phyloP scores from a whole-genome alignment of 2,888 invertebrate genomes.

The Pomacea canaliculata region DNA sequence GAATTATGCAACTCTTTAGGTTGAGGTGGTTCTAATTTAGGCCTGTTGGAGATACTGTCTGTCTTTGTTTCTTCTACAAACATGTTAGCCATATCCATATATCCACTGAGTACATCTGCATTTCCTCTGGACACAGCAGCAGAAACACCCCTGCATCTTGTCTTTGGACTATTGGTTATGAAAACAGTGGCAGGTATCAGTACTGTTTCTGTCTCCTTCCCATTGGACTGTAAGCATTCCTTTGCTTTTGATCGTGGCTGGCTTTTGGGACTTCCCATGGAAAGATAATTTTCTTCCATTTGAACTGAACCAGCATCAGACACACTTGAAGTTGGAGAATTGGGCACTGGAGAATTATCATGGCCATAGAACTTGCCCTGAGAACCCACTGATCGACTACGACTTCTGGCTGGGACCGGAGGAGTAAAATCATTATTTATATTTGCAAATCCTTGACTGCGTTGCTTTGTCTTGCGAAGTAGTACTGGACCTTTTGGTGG shows the following conservation, averaged over 20 bases:
- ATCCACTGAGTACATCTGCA: conserved; percentile 37
- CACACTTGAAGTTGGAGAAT: neutral
- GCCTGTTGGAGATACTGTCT: neutral
- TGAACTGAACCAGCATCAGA: conserved; percentile 8
- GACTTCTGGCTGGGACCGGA: conserved; percentile 27
- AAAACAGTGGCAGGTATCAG: conserved; percentile 11
- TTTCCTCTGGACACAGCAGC: conserved; percentile 9
- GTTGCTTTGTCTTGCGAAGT: conserved; percentile 37
- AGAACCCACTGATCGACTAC: conserved; percentile 35
- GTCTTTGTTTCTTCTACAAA: conserved; percentile 36
- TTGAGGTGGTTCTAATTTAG: conserved; percentile 16
- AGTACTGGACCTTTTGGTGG: conserved; percentile 62
- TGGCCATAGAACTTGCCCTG: conserved; percentile 24
- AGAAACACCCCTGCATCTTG: neutral
- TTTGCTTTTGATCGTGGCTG: conserved; percentile 26
- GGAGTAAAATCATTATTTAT: conserved; percentile 12
- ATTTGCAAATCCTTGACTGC: conserved; percentile 13
- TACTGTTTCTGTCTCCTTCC: neutral
- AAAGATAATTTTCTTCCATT: conserved; percentile 34
- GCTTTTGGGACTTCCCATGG: conserved; percentile 38
- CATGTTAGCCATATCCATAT: conserved; percentile 55
- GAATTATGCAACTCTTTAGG: conserved; percentile 34
- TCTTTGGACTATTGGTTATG: conserved; percentile 16
- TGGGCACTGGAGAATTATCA: conserved; percentile 25
- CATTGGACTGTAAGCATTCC: neutral